phyloP scores from a whole-genome alignment of 2,888 invertebrate species.

The Ceramica pisi region DNA sequence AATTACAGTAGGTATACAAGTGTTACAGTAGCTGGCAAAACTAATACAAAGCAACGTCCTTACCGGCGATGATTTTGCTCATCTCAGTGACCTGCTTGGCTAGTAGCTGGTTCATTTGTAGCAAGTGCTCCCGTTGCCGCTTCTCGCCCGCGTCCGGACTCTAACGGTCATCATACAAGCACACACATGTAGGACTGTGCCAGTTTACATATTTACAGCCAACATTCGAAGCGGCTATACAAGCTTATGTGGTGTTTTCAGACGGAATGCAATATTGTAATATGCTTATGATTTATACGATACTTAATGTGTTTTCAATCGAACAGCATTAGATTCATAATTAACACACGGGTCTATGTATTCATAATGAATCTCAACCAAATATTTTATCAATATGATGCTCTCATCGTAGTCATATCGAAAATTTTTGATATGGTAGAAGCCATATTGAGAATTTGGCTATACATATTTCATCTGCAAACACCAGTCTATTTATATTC shows the following conservation, averaged over 20 bases:
- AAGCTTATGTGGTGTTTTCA: slow-evolving; percentile 72
- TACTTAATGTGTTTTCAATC: neutral
- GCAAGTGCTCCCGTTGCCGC: slow-evolving; percentile 96
- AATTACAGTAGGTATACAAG: slow-evolving; percentile 24
- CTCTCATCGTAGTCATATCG: neutral
- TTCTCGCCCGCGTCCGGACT: slow-evolving; percentile 96
- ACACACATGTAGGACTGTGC: slow-evolving; percentile 81
- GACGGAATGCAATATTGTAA: slow-evolving; percentile 44
- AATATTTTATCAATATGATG: neutral
- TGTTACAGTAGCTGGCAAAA: slow-evolving; percentile 50
- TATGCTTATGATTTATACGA: neutral
- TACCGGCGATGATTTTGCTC: slow-evolving; percentile 98
- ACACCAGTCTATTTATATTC: slow-evolving; percentile 54
- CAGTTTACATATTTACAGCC: slow-evolving; percentile 84
- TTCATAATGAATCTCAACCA: no score
- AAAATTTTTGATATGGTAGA: neutral
- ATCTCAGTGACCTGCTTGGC: slow-evolving; percentile 98
- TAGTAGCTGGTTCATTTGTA: slow-evolving; percentile 97
- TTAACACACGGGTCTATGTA: no score
- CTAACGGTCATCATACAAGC: slow-evolving; percentile 86
- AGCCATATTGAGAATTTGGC: neutral
- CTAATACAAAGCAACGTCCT: slow-evolving; percentile 76
- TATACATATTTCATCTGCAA: slow-evolving; percentile 59
- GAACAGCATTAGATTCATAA: no score
- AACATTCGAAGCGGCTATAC: slow-evolving; percentile 86